Percentiles rank a stretch among this genome's conserved stretches.
These are phyloP conservation scores for Chorisops tibialis DNA, from an alignment of 2,888 invertebrate genomes.

Conservation along the genomic window DNA sequence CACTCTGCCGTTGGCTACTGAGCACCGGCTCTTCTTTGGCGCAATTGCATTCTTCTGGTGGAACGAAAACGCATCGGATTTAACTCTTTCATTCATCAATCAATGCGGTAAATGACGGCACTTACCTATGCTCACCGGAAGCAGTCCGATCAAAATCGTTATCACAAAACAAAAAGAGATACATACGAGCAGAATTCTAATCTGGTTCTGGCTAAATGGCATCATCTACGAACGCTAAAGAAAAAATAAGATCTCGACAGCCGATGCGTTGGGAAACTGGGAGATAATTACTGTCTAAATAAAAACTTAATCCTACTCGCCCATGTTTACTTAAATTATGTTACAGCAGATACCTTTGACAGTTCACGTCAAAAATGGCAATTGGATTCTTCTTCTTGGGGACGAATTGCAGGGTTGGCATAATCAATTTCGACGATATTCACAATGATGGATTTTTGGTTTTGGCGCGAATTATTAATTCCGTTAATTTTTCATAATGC, in stretches of 20 bases:
- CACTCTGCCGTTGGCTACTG: background rate
- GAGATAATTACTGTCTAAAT: background rate
- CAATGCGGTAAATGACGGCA: too few species aligned
- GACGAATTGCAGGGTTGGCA: too few species aligned
- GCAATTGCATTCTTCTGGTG: slow-evolving; percentile 33
- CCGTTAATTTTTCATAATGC: too few species aligned
- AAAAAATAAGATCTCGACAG: background rate
- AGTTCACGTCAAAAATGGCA: background rate
- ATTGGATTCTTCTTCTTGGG: too few species aligned
- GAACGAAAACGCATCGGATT: background rate
- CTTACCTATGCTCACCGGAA: slow-evolving; percentile 51
- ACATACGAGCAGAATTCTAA: slow-evolving; percentile 39
- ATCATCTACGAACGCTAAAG: slow-evolving; percentile 30
- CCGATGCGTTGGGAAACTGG: background rate
- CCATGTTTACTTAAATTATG: slow-evolving; percentile 10
- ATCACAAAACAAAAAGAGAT: slow-evolving; percentile 51
- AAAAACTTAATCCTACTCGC: background rate
- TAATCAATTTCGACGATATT: background rate
- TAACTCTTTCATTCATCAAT: background rate
- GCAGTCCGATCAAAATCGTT: slow-evolving; percentile 50
- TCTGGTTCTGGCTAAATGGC: slow-evolving; percentile 20
- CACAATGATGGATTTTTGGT: background rate
- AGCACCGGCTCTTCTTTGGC: slow-evolving; percentile 22
- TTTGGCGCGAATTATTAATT: too few species aligned
- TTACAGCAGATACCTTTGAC: background rate